These are phyloP conservation scores for Eurytoma californica DNA, from an alignment of 2,888 invertebrate genomes.

Conservation along the genomic window DNA sequence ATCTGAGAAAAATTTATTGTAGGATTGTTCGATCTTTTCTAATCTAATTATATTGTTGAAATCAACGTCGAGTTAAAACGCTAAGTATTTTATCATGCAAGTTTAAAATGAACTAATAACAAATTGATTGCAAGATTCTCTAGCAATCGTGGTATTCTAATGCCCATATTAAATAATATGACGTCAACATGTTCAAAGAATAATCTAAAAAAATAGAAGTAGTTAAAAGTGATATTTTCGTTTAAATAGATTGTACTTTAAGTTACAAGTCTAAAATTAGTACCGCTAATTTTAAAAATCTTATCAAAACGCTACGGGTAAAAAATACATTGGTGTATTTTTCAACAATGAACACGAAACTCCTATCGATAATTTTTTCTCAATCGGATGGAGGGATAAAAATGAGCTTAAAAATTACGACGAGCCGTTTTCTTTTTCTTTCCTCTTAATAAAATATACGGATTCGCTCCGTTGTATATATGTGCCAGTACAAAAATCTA, in stretches of 20 bases:
- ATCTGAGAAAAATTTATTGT: constrained; percentile 11
- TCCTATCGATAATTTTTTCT: constrained; percentile 23
- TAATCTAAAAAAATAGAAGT: no score
- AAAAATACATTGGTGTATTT: not conserved
- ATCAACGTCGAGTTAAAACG: no score
- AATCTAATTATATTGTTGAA: no score
- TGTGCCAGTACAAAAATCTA: constrained; percentile 51
- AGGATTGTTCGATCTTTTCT: not conserved
- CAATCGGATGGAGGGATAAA: constrained; percentile 31
- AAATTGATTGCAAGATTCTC: not conserved
- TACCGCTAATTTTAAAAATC: not conserved
- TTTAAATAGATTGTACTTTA: no score
- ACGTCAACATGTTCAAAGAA: not conserved
- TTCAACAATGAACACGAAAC: not conserved
- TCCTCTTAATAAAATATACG: constrained; percentile 51
- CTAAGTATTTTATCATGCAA: no score
- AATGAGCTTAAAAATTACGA: constrained; percentile 23
- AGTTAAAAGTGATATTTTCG: no score
- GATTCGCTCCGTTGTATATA: constrained; percentile 29
- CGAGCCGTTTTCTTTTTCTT: constrained; percentile 1
- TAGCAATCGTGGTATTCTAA: constrained; percentile 2
- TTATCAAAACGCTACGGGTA: not conserved
- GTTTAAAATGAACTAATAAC: no score
- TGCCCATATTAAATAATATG: constrained; percentile 35
- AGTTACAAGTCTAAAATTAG: not conserved